Base-by-base conservation (phyloP, 2,113 vertebrate genomes). In the Peromyscus californicus region DNA sequence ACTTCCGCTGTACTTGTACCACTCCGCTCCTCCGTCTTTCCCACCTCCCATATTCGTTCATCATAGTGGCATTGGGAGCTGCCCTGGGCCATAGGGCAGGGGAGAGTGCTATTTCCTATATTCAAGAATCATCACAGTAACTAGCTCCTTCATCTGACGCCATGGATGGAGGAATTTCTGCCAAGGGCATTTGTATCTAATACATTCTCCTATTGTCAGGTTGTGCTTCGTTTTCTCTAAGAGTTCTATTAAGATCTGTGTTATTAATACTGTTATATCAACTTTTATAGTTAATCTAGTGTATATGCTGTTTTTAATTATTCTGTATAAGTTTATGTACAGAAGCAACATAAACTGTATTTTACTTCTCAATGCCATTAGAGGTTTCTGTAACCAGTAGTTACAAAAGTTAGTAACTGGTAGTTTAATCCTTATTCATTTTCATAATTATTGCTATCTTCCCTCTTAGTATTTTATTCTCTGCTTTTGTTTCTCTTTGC, bases 291-390 rank as follows among this genome's bases (percentile, higher is more conserved):
- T 69, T 93, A 80, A 61, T 63, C 39, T 69, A 45, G 78, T 78
- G 48, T 86, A 42, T 67, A 51, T 79, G 29, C 75, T 36, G 59
- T 45, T 83, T 97, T 92, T 70, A 84, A 82, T 92, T 12, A 87
- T 33, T 87, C 29, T 29, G 42, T 85, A 26, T 51, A 17, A 86
- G 91, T 89, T 90, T 85, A 42, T 45, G 31, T 13, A 80, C 19
- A 70, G 70, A 70, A 92, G 76, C 2, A 88, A 6, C 5, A 45
- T 15, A 59, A 54, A 90, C 45, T 59, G 31, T 42, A 91, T 94
- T 91, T 96, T 89, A 72, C 39, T 92, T 93, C 84, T 89, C 51
- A 61, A 74, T 54, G 24, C 48, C 65, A 57, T 80, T 19, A 63
- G 57, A 88, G 7, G 83, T 65, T 88, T 91, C 79, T 80, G 5